Conservation (phyloP, 2,888 invertebrate species). For the Pseudolycoriella hygida region DNA sequence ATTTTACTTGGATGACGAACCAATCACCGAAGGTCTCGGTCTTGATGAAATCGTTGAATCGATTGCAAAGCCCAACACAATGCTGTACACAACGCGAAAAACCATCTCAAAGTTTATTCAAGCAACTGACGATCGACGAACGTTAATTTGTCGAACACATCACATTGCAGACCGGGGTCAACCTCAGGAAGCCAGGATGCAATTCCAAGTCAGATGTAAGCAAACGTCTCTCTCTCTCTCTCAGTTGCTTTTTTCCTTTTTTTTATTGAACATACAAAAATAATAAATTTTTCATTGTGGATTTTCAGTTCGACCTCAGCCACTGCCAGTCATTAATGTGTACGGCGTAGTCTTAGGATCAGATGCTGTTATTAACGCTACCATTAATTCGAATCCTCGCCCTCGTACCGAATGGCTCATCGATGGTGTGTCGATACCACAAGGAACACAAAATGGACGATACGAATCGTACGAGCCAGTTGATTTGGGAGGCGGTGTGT, state of each 20-base stretch:
- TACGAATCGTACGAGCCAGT: constrained; percentile 23
- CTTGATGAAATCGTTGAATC: constrained; percentile 28
- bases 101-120: constrained; percentile 42
- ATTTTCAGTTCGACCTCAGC: constrained; percentile 45
- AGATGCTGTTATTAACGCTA: constrained; percentile 54
- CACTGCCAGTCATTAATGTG: constrained; percentile 39
- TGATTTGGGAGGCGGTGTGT: constrained; percentile 38
- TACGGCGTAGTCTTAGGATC: constrained; percentile 58
- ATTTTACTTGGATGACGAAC: constrained; percentile 50
- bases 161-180: constrained; percentile 32
- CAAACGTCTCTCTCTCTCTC: too few species aligned
- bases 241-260: too few species aligned
- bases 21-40: constrained; percentile 37
- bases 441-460: constrained; percentile 28
- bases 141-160: constrained; percentile 45
- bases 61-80: constrained; percentile 25
- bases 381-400: constrained; percentile 50
- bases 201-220: constrained; percentile 43
- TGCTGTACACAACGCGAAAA: constrained; percentile 43
- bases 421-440: constrained; percentile 34
- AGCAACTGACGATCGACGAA: constrained; percentile 46
- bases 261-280: too few species aligned
- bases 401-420: constrained; percentile 53
- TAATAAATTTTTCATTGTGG: too few species aligned
- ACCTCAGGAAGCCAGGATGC: constrained; percentile 17